Percentiles rank a stretch among this genome's conserved stretches.
Evolutionary conservation across 2,113 vertebrate species (phyloP).

Genomic region (Australoheros scitulus): DNA sequence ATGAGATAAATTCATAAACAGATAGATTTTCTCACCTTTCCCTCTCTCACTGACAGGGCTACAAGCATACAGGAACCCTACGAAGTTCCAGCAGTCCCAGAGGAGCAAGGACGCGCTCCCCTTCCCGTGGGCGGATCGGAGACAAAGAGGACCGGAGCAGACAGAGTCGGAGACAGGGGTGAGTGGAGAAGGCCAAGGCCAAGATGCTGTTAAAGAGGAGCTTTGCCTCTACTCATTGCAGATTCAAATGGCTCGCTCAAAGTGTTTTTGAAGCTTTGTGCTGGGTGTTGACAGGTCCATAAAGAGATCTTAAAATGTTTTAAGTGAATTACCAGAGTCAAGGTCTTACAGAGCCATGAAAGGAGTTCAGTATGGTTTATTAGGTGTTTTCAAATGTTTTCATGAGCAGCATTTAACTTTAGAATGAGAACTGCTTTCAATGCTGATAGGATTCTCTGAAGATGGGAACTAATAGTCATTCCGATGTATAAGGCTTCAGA

Average conservation of each 20-base stretch:
- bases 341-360: background rate
- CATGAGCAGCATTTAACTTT: background rate
- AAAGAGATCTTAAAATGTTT: background rate
- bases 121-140: slow-evolving; percentile 83
- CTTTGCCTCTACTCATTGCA: background rate
- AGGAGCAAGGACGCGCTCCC: slow-evolving; percentile 88
- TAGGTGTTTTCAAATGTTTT: background rate
- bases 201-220: background rate
- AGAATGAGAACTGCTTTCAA: background rate
- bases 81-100: slow-evolving; percentile 92
- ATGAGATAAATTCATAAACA: background rate
- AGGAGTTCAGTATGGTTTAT: background rate
- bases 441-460: background rate
- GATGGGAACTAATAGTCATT: background rate
- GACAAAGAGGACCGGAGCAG: slow-evolving; percentile 85
- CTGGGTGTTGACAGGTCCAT: background rate
- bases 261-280: background rate
- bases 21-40: background rate
- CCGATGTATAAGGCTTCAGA: background rate
- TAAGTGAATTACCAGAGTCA: background rate
- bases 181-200: slow-evolving; percentile 19
- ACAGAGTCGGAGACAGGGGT: slow-evolving; percentile 86
- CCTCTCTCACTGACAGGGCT: slow-evolving; percentile 68
- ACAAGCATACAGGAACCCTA: slow-evolving; percentile 87
- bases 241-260: background rate